phyloP scores from a whole-genome alignment of 1,140 invertebrate genomes.

The Habropoda laboriosa region DNA sequence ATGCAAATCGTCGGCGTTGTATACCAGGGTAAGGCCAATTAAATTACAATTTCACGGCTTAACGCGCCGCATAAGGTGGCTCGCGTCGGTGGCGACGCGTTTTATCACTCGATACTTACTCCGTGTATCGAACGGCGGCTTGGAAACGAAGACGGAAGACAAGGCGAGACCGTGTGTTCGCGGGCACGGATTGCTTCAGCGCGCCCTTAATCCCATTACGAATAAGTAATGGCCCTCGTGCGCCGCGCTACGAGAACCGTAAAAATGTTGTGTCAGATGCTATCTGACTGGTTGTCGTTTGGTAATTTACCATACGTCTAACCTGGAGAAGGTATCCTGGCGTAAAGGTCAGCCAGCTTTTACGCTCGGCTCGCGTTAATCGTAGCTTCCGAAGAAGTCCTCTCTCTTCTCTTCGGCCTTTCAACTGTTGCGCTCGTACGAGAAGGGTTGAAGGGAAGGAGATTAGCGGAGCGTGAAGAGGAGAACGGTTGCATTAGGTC shows the following conservation, averaged over 20 bases:
- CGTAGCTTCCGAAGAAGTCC: conserved; percentile 49
- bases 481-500: too few species aligned
- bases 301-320: conserved; percentile 67
- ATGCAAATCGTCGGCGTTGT: conserved; percentile 44
- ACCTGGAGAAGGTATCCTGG: not conserved
- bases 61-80: conserved; percentile 64
- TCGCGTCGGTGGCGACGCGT: conserved; percentile 22
- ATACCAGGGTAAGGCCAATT: conserved; percentile 54
- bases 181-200: conserved; percentile 51
- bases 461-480: not conserved
- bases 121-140: not conserved
- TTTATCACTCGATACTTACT: conserved; percentile 46
- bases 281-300: conserved; percentile 63
- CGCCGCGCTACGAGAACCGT: conserved; percentile 59
- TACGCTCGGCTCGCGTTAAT: conserved; percentile 38
- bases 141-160: not conserved
- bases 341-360: conserved; percentile 60
- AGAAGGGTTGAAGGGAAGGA: too few species aligned
- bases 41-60: conserved; percentile 76
- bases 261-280: conserved; percentile 77
- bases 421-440: too few species aligned
- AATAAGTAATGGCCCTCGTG: conserved; percentile 67
- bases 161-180: not conserved
- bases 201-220: conserved; percentile 73
- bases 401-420: not conserved